phyloP scores from a whole-genome alignment of 1,140 invertebrate genomes.

The Leptinotarsa defecta region DNA sequence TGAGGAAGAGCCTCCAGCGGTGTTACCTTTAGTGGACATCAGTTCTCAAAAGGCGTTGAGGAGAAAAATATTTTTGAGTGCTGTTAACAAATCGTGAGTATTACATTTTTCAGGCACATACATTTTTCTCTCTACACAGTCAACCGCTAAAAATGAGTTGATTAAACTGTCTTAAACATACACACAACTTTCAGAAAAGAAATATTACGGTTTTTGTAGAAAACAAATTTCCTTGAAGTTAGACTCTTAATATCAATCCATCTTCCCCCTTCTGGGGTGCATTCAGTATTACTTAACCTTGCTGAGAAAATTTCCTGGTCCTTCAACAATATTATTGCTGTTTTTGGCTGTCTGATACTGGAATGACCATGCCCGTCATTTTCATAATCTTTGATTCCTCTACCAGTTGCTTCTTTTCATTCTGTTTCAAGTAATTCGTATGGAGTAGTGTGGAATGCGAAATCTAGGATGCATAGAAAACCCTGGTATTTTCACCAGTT shows the following conservation, averaged over 20 bases:
- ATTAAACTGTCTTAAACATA: background rate
- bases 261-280: background rate
- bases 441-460: too few species aligned
- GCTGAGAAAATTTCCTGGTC: background rate
- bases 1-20: conserved; percentile 44
- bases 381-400: too few species aligned
- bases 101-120: background rate
- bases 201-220: background rate
- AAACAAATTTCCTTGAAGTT: too few species aligned
- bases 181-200: background rate
- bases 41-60: conserved; percentile 63
- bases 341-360: background rate
- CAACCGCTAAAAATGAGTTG: background rate
- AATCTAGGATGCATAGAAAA: too few species aligned
- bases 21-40: conserved; percentile 62
- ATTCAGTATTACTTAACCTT: background rate
- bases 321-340: background rate
- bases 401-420: too few species aligned
- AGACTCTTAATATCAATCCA: too few species aligned
- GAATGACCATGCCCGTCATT: too few species aligned
- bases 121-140: background rate
- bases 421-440: too few species aligned
- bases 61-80: conserved; percentile 62
- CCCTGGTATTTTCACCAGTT: too few species aligned
- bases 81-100: conserved; percentile 60